Percentiles rank a stretch among this genome's conserved stretches.
These are phyloP conservation scores for Noctua pronuba DNA, from an alignment of 2,888 invertebrate genomes.

Conservation along the genomic window DNA sequence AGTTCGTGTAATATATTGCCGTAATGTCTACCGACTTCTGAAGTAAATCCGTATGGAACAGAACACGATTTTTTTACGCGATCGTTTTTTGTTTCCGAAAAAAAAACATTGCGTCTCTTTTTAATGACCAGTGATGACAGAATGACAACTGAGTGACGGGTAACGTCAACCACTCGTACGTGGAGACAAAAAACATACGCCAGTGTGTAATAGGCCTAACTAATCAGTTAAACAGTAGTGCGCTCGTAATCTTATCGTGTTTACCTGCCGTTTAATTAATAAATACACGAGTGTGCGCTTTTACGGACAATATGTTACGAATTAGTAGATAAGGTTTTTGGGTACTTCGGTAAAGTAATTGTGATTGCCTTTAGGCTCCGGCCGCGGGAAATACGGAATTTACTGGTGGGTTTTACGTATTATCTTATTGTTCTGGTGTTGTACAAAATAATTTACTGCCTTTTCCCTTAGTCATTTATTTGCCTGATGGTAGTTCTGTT, in stretches of 20 bases:
- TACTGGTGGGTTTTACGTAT: neutral
- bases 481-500: neutral
- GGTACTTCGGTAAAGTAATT: constrained; percentile 22
- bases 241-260: constrained; percentile 63
- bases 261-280: constrained; percentile 62
- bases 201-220: constrained; percentile 10
- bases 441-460: neutral
- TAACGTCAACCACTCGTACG: constrained; percentile 4
- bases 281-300: constrained; percentile 56
- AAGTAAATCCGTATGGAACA: neutral
- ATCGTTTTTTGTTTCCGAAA: neutral
- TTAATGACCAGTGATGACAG: constrained; percentile 18
- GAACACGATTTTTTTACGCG: neutral
- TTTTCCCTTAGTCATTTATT: neutral
- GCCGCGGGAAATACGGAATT: neutral
- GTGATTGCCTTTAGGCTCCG: constrained; percentile 34
- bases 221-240: constrained; percentile 50
- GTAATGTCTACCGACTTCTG: neutral
- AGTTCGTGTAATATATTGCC: neutral
- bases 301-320: constrained; percentile 46
- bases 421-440: neutral
- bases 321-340: constrained; percentile 57
- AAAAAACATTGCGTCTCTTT: constrained; percentile 1
- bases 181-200: constrained; percentile 32
- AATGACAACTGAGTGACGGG: constrained; percentile 33